Base-by-base conservation (phyloP, 1,140 invertebrate genomes). In the Vanessa atalanta region DNA sequence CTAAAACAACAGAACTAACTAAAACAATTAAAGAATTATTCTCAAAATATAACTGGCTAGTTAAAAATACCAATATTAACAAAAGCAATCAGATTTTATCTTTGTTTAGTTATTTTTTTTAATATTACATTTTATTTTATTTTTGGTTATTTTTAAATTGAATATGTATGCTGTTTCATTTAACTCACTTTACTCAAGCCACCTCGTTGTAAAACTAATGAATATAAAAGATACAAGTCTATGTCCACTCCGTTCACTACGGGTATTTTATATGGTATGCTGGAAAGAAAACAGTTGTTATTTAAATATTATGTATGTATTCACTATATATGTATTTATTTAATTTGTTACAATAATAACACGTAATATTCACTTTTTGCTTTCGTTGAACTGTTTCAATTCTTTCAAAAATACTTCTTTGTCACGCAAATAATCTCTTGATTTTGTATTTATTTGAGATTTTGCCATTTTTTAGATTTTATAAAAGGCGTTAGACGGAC, bases 161-260 rank as follows among this genome's bases (percentile, higher is more conserved):
- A 43, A 43, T 43, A 43, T 43, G 37, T 43, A 43, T 43, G n/a
- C 12, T 51, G 13, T 13, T 15, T 37, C 9, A 11, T 47, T 43
- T 26, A 48, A 64, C 70, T 95, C 92, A 99, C 98, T 95, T 98
- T 98, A 82, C 97, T 95, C 95, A 98, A 97, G 85, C 98, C 98
- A 83, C 98, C 98, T 84, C 96, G 94, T 66, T 96, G 95, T 75
- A 97, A 98, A n/a, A 99, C 98, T 82, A 98, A 94, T 77, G 95
- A 95, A 90, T 99, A 99, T 65, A 99, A 94, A 61, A 96, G 95
- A 93, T 97, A 98, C 65, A 99, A 94, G 94, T 99, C 98, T 84
- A 99, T 95, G 91, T 98, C 96, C 80, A 96, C 95, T 51, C 98
- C 97, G 93, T 96, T 97, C 73, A 99, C 96, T 91, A 95, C 95